phyloP scores from a whole-genome alignment of 2,888 invertebrate genomes.

The Temnothorax unifasciatus region DNA sequence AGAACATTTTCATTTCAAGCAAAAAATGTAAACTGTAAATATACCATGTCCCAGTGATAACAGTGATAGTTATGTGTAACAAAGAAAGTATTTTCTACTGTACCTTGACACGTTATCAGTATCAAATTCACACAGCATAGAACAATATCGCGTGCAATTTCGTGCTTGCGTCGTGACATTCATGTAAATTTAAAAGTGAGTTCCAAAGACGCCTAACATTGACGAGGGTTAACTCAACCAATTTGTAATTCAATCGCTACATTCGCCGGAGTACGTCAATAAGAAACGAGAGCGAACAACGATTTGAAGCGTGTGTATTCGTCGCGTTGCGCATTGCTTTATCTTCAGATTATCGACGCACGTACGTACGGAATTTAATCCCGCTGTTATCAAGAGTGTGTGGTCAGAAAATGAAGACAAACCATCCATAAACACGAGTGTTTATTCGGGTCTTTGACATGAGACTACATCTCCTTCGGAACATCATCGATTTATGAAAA shows the following conservation, averaged over 20 bases:
- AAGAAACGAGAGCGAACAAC: constrained; percentile 9
- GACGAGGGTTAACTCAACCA: constrained; percentile 45
- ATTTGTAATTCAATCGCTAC: constrained; percentile 48
- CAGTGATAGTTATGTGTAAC: background rate
- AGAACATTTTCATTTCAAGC: background rate
- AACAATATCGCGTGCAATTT: background rate
- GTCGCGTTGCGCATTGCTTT: constrained; percentile 26
- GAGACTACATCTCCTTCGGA: background rate
- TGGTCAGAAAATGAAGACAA: background rate
- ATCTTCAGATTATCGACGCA: constrained; percentile 57
- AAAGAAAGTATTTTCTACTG: background rate
- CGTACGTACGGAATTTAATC: constrained; percentile 34
- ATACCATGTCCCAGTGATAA: background rate
- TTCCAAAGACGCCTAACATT: constrained; percentile 34
- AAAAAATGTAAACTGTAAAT: background rate
- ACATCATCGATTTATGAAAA: background rate
- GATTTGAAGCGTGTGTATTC: constrained; percentile 48
- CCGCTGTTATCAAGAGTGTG: constrained; percentile 15
- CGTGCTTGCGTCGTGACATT: background rate
- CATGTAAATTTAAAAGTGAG: constrained; percentile 38
- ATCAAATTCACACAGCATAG: background rate
- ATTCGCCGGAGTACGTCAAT: constrained; percentile 39
- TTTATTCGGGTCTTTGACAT: background rate
- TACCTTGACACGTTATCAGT: background rate
- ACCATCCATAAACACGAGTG: background rate